Percentiles rank a stretch among this genome's conserved stretches.
Conservation (phyloP, 2,888 invertebrate species). For the Boloria selene region DNA sequence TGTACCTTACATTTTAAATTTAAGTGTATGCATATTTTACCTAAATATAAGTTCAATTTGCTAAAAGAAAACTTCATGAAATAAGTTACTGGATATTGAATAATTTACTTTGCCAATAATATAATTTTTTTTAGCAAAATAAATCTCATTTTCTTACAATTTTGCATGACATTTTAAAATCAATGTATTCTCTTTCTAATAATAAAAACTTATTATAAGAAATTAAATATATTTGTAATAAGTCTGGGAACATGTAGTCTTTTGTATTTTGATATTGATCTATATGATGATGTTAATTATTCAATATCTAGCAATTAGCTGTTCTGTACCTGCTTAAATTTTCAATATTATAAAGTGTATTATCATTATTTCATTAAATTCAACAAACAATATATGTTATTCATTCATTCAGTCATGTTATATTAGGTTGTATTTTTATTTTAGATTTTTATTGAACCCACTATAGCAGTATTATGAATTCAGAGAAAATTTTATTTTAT, state of each 20-base stretch:
- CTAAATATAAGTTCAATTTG: neutral
- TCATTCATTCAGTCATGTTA: neutral
- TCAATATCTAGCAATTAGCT: neutral
- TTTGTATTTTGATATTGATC: neutral
- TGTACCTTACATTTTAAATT: constrained; percentile 50
- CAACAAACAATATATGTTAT: too few relatives aligned
- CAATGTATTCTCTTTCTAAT: too few relatives aligned
- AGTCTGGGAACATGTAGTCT: neutral
- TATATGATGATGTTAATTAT: neutral
- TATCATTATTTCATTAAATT: too few relatives aligned
- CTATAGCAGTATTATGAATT: constrained; percentile 7
- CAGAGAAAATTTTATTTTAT: neutral
- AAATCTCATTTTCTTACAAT: neutral
- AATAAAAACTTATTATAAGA: too few relatives aligned
- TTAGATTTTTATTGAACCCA: neutral
- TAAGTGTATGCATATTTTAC: constrained; percentile 14
- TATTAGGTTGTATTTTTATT: neutral
- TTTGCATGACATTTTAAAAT: too few relatives aligned
- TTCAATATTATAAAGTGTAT: too few relatives aligned
- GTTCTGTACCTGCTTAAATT: neutral
- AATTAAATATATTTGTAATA: too few relatives aligned
- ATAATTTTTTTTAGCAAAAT: neutral
- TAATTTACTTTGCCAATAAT: neutral
- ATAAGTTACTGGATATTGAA: constrained; percentile 1
- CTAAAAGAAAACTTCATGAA: neutral